Percentiles rank a stretch among this genome's conserved stretches.
phyloP scores from a whole-genome alignment of 2,888 invertebrate genomes.

The Phrixothrix hirtus region DNA sequence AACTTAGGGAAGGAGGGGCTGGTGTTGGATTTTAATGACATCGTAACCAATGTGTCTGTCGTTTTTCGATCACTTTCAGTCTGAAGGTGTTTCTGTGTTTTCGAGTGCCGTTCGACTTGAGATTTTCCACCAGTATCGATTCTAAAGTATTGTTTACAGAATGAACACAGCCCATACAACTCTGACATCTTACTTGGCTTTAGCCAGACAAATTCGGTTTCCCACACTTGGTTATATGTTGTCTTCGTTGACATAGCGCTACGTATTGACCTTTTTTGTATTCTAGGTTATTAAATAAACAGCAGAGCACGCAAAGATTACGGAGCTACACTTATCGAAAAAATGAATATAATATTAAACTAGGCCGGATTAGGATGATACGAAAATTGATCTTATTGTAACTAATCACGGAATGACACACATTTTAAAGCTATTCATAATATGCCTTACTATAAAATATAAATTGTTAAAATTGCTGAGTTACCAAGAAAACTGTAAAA shows the following conservation, averaged over 20 bases:
- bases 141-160: slow-evolving; percentile 24
- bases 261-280: too few relatives aligned
- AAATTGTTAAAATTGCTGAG: too few relatives aligned
- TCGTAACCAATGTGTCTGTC: slow-evolving; percentile 1
- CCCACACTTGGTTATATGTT: slow-evolving; percentile 19
- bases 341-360: too few relatives aligned
- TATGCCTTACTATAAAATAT: too few relatives aligned
- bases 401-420: too few relatives aligned
- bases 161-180: slow-evolving; percentile 14
- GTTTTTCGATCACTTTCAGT: slow-evolving; percentile 9
- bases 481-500: too few relatives aligned
- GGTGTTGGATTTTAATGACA: neutral
- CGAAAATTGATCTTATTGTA: too few relatives aligned
- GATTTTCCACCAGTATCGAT: slow-evolving; percentile 16
- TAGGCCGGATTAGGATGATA: too few relatives aligned
- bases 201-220: slow-evolving; percentile 22
- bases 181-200: slow-evolving; percentile 21
- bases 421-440: too few relatives aligned
- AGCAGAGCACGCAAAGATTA: too few relatives aligned
- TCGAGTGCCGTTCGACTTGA: slow-evolving; percentile 14
- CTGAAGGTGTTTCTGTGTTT: slow-evolving; percentile 15
- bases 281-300: too few relatives aligned
- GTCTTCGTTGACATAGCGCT: slow-evolving; percentile 7
- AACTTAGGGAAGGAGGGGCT: slow-evolving; percentile 4
- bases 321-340: too few relatives aligned